Base-by-base conservation (phyloP, 2,797 vertebrate genomes). In the Cheirogaleus major region DNA sequence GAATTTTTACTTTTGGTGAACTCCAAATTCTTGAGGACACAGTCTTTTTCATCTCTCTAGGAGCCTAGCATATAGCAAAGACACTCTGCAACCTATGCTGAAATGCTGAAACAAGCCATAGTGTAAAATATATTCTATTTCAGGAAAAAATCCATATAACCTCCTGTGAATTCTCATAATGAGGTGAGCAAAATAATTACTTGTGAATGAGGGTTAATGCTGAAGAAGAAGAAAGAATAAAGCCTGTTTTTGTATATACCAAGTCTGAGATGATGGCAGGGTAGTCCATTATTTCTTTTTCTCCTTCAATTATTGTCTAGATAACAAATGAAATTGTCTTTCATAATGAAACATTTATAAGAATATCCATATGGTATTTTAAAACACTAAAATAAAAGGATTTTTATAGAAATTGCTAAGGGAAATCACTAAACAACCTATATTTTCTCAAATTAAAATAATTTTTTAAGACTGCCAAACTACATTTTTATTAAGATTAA, bases 401-500 rank as follows among this genome's bases (percentile, higher is more conserved):
- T 41, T 81, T 12, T 61, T 78, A 59, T 2, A 50, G 23, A 95
- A 80, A 14, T 63, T 78, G 45, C 35, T 73, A 55, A 80, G 18
- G 2, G 32, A 89, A 93, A 69, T 72, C 5, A 94, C 22, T 81
- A 50, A 23, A 84, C 18, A 27, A 48, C 17, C 57, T 83, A 81
- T 1, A 30, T 85, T 76, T 95, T 83, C 55, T 75, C 45, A 69
- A 81, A 73, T 52, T 2, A 82, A 97, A 95, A 89, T 48, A 76
- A 89, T 57, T 27, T 48, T 81, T 78, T 25, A 55, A 59, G 41
- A 35, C 12, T 82, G 85, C 32, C 7, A 15, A 87, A 87, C 18
- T 92, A 41, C 1, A 45, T 91, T 92, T 90, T 75, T 76, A 90
- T 48, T 78, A 30, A 75, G n/a, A 50, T 80, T 69, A 84, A 88